Evolutionary conservation across 2,888 invertebrate species (phyloP), one percentile per base, ranked within the genome.

Genomic region (Leptopterna dolabrata): DNA sequence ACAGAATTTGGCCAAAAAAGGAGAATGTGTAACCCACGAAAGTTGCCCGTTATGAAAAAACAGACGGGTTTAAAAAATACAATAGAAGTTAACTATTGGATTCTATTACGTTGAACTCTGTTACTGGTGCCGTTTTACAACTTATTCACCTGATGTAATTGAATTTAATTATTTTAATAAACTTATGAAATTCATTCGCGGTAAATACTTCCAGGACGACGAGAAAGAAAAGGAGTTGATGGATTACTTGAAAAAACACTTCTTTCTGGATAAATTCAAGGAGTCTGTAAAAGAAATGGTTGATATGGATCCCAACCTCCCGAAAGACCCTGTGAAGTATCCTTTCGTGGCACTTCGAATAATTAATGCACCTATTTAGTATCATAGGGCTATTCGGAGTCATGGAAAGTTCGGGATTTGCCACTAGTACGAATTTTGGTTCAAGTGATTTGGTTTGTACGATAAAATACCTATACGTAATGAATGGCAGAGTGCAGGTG

Each of bases 281-380:
- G 73, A 83, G 1, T 36, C 63, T 1, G 43, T 87, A 1, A 82
- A 82, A 30, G 87, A 88, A 14, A 73, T 88, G 55, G 47, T 81
- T 19, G 43, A 83, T 30, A 81, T 63, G 87, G 76, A 88, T 43
- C 80, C 86, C 55, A 70, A 83, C 45, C 47, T 88, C 19, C 82
- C 88, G 3, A 87, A 78, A 45, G 87, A 87, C 45, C 82, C 87
- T 13, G 80, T 87, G 70, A 87, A 83, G 88, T 88, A 82, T 87
- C 71, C 85, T 85, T 85, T 71, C 30, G n/a, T 45, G 19, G 14
- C 45, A 30, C 13, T 76, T 30, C 2, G 16, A 30, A 30, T 19
- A 1, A 24, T 16, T 24, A 71, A 55, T 2, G 4, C 9, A 55
- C 2, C 11, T 2, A 36, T 7, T 2, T 36, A 36, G 36, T 7